Conservation (phyloP, 2,888 invertebrate genomes). For the Eugnorisma glareosa region DNA sequence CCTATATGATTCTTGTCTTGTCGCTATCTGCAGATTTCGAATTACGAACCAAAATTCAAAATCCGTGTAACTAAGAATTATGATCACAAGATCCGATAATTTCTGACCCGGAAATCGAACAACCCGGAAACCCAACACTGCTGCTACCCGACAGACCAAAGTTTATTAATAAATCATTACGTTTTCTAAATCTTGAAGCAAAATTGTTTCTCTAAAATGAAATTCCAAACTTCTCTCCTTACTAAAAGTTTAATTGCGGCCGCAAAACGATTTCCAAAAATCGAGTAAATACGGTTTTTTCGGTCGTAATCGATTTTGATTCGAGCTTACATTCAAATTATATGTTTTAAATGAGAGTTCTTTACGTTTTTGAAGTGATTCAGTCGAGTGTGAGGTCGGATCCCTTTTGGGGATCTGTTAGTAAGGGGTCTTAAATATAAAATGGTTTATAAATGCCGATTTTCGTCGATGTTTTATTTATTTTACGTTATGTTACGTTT, state of each 20-base stretch:
- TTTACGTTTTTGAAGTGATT: slow-evolving; percentile 53
- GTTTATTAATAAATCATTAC: slow-evolving; percentile 59
- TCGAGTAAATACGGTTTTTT: slow-evolving; percentile 39
- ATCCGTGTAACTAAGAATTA: not conserved
- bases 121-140: slow-evolving; percentile 20
- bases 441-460: slow-evolving; percentile 41
- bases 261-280: slow-evolving; percentile 35
- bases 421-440: slow-evolving; percentile 40
- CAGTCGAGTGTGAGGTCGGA: slow-evolving; percentile 47
- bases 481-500: slow-evolving; percentile 10
- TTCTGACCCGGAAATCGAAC: slow-evolving; percentile 31
- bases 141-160: slow-evolving; percentile 37
- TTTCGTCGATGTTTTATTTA: slow-evolving; percentile 35
- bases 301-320: slow-evolving; percentile 57
- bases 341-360: slow-evolving; percentile 55
- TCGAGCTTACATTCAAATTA: slow-evolving; percentile 48
- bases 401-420: slow-evolving; percentile 52
- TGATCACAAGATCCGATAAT: slow-evolving; percentile 15
- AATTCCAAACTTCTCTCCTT: slow-evolving; percentile 48
- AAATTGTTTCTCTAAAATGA: slow-evolving; percentile 57
- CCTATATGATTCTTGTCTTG: not conserved
- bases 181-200: slow-evolving; percentile 46
- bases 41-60: slow-evolving; percentile 1
- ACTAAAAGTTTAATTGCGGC: slow-evolving; percentile 43
- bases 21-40: not conserved